Evolutionary conservation across 2,113 vertebrate species (phyloP).

Genomic region (Coregonus clupeaformis): DNA sequence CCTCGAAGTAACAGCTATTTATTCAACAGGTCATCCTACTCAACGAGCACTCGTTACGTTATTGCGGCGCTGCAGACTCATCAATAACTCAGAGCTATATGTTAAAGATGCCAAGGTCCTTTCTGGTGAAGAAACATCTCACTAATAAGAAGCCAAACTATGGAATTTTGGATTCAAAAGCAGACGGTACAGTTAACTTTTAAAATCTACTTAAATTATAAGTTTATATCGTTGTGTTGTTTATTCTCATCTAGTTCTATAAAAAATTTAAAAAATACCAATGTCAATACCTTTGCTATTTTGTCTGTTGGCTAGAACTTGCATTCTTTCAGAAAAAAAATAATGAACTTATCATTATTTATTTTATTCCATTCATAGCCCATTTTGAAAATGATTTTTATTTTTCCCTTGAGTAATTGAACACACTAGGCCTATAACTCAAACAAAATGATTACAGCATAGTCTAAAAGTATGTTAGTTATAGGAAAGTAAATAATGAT

Average conservation of each 20-base stretch:
- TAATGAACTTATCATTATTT: too few relatives aligned
- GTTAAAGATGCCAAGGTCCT: slow-evolving; percentile 65
- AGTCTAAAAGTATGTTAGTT: not conserved
- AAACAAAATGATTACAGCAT: not conserved
- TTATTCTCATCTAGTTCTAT: not conserved
- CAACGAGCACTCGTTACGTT: slow-evolving; percentile 6
- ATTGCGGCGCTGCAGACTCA: not conserved
- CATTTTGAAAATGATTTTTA: not conserved
- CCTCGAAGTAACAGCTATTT: slow-evolving; percentile 52
- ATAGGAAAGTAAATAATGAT: not conserved
- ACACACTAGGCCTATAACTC: not conserved
- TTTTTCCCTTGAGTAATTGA: not conserved
- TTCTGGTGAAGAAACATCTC: slow-evolving; percentile 66
- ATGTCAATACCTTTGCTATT: too few relatives aligned
- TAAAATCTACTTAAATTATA: not conserved
- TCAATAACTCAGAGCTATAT: not conserved
- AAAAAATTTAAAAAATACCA: too few relatives aligned
- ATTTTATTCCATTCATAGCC: too few relatives aligned
- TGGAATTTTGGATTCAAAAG: slow-evolving; percentile 33
- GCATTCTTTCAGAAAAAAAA: too few relatives aligned
- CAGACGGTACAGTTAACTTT: slow-evolving; percentile 40
- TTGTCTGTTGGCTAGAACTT: too few relatives aligned
- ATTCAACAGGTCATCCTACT: slow-evolving; percentile 36
- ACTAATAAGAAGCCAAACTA: slow-evolving; percentile 55
- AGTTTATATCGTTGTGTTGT: not conserved